Conservation (phyloP, 2,888 invertebrate species). For the Watsonalla binaria region DNA sequence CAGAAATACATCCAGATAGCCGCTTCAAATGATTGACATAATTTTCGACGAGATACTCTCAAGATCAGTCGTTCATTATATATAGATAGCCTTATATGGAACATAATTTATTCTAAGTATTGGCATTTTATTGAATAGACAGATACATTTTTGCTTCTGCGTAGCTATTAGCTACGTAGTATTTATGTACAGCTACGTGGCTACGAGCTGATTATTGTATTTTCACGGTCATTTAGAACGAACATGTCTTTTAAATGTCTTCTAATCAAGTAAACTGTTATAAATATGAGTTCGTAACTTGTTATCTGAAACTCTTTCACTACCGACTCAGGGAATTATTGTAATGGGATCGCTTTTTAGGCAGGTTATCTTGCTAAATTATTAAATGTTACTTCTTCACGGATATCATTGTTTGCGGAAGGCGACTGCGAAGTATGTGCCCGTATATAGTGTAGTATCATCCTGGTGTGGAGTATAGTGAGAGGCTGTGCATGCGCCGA, state of each 20-base stretch:
- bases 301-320: background rate
- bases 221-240: no score
- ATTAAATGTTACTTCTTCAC: conserved; percentile 20
- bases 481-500: conserved; percentile 57
- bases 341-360: conserved; percentile 19
- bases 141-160: background rate
- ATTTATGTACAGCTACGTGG: background rate
- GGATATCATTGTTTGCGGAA: conserved; percentile 9
- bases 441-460: conserved; percentile 12
- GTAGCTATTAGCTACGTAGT: background rate
- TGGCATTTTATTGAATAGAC: background rate
- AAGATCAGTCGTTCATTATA: background rate
- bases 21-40: conserved; percentile 7
- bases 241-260: background rate
- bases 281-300: background rate
- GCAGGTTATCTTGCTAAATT: conserved; percentile 10
- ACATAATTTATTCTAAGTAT: background rate
- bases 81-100: background rate
- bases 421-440: conserved; percentile 11
- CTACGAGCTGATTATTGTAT: background rate
- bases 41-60: background rate
- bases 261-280: background rate
- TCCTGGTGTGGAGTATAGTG: conserved; percentile 18
- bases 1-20: conserved; percentile 14
- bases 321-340: conserved; percentile 13